Conservation (phyloP, 2,888 invertebrate genomes). For the Cerastis rubricosa region DNA sequence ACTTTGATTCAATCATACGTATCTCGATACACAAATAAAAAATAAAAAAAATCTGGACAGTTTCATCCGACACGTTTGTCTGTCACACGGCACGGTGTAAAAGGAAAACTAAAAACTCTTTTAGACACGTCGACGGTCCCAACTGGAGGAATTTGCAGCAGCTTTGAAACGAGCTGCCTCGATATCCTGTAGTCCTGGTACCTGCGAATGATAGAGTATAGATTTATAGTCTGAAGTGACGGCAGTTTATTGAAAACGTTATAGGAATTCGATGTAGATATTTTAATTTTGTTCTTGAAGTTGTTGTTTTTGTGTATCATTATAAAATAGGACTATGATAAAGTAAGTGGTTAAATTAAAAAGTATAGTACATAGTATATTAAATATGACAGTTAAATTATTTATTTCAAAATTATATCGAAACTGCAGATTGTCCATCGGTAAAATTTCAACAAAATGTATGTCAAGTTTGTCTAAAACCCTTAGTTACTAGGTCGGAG, state of each 20-base stretch:
- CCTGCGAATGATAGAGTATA: constrained; percentile 14
- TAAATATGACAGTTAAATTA: neutral
- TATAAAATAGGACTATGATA: neutral
- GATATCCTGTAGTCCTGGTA: constrained; percentile 30
- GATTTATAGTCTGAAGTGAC: constrained; percentile 28
- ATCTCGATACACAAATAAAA: neutral
- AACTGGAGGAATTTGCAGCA: constrained; percentile 56
- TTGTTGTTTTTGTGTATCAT: neutral
- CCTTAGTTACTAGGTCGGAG: neutral
- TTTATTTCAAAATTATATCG: neutral
- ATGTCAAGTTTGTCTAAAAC: neutral
- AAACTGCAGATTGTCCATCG: neutral
- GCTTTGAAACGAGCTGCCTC: constrained; percentile 39
- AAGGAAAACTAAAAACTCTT: constrained; percentile 64
- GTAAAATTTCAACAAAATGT: neutral
- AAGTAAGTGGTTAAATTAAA: neutral
- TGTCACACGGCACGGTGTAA: constrained; percentile 43
- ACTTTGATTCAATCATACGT: neutral
- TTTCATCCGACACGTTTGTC: constrained; percentile 32
- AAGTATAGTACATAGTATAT: neutral
- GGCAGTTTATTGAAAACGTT: constrained; percentile 5
- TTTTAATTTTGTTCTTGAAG: neutral
- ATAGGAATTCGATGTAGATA: neutral
- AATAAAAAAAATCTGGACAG: constrained; percentile 39
- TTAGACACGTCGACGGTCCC: constrained; percentile 30